Percentiles rank a stretch among this genome's conserved stretches.
Conservation (phyloP, 2,797 vertebrate species). For the Chromobotia macracanthus region DNA sequence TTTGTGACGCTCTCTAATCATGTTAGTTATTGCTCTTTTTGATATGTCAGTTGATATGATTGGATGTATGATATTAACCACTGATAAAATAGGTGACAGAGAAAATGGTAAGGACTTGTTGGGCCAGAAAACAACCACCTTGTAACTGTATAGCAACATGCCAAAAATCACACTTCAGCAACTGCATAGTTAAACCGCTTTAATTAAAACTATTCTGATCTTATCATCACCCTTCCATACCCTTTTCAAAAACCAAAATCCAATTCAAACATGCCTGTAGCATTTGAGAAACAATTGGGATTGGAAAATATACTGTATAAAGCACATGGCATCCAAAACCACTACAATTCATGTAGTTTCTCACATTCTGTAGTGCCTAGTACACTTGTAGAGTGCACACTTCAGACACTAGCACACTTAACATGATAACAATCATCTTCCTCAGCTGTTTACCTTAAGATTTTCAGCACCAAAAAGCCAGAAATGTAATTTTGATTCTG, state of each 20-base stretch:
- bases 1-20: neutral
- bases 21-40: no score
- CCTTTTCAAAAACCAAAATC: neutral
- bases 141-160: no score
- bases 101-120: no score
- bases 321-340: slow-evolving; percentile 13
- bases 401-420: slow-evolving; percentile 17
- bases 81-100: no score
- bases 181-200: no score
- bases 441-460: slow-evolving; percentile 10
- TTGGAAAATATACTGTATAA: neutral
- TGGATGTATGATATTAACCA: no score
- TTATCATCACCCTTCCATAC: no score
- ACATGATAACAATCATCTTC: slow-evolving; percentile 22
- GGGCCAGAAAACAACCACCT: no score
- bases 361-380: slow-evolving; percentile 12
- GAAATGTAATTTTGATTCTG: slow-evolving; percentile 26
- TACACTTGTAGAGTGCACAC: neutral
- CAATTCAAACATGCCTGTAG: neutral
- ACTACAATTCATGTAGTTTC: slow-evolving; percentile 38
- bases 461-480: neutral
- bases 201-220: no score
- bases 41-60: no score
- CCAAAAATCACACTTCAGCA: no score
- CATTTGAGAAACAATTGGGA: neutral